Evolutionary conservation across 2,113 vertebrate species (phyloP).

Genomic region (Lagenorhynchus albirostris): DNA sequence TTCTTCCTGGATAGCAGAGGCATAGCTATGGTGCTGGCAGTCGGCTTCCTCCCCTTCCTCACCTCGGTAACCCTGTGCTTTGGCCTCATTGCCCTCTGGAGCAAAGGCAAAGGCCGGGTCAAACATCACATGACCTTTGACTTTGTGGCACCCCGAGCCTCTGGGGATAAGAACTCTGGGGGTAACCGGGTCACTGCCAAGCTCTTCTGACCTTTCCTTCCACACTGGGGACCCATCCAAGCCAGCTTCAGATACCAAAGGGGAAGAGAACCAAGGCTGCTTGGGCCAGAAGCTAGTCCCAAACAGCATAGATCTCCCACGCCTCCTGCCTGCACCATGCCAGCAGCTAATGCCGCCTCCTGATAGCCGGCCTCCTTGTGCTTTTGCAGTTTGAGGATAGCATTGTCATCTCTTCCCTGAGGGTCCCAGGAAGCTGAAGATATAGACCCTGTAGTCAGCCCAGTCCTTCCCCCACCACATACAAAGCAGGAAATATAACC

Average conservation of each 20-base stretch:
- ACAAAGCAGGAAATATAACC: background rate
- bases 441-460: background rate
- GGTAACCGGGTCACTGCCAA: conserved; percentile 74
- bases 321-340: background rate
- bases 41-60: conserved; percentile 91
- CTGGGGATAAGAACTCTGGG: conserved; percentile 73
- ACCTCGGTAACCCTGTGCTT: conserved; percentile 92
- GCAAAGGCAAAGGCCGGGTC: conserved; percentile 89
- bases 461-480: too few species aligned
- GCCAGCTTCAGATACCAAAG: background rate
- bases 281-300: background rate
- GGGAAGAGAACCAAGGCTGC: background rate
- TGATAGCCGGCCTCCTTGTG: background rate
- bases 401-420: background rate
- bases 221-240: background rate
- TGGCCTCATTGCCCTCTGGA: conserved; percentile 92
- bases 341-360: background rate
- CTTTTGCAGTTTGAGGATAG: background rate
- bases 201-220: conserved; percentile 63
- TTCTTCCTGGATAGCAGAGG: conserved; percentile 86
- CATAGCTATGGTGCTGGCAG: conserved; percentile 88
- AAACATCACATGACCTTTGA: conserved; percentile 90
- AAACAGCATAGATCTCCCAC: background rate
- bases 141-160: conserved; percentile 84
- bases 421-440: background rate